These are phyloP conservation scores for Redunca redunca DNA, from an alignment of 2,113 vertebrate species.

Conservation along the genomic window DNA sequence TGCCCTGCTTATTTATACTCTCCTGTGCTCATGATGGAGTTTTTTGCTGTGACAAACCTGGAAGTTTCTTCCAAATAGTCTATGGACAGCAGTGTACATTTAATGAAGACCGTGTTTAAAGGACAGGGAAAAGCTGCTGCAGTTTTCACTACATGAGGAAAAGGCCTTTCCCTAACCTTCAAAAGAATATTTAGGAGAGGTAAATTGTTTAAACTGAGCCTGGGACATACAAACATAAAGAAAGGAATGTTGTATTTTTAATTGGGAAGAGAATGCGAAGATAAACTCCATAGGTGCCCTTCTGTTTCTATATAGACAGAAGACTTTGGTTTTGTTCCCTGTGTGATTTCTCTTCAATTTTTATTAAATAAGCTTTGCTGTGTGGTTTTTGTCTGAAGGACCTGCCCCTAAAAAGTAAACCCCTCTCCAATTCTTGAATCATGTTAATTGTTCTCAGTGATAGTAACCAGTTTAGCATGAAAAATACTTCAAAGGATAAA, in stretches of 20 bases:
- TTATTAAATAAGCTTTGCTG: background rate
- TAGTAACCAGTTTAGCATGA: background rate
- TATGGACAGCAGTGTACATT: constrained; percentile 33
- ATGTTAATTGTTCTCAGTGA: background rate
- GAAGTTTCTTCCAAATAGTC: constrained; percentile 49
- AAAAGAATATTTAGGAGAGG: background rate
- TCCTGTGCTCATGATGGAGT: background rate
- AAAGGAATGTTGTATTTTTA: background rate
- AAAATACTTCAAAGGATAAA: background rate
- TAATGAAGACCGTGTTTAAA: background rate
- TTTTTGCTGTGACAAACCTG: constrained; percentile 13
- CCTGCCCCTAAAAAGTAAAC: background rate
- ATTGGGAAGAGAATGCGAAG: background rate
- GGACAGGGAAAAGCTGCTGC: background rate
- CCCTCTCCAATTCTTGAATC: background rate
- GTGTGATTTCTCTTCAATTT: background rate
- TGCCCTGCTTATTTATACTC: constrained; percentile 9
- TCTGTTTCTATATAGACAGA: background rate
- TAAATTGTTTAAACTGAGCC: background rate
- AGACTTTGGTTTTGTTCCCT: background rate
- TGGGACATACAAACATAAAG: background rate
- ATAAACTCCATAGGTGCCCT: background rate
- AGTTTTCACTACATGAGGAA: background rate
- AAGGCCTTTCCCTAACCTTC: background rate
- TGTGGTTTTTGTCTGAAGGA: background rate